Evolutionary conservation across 2,113 vertebrate genomes (phyloP), one percentile per base, ranked within the genome.

Genomic region (Uria lomvia): DNA sequence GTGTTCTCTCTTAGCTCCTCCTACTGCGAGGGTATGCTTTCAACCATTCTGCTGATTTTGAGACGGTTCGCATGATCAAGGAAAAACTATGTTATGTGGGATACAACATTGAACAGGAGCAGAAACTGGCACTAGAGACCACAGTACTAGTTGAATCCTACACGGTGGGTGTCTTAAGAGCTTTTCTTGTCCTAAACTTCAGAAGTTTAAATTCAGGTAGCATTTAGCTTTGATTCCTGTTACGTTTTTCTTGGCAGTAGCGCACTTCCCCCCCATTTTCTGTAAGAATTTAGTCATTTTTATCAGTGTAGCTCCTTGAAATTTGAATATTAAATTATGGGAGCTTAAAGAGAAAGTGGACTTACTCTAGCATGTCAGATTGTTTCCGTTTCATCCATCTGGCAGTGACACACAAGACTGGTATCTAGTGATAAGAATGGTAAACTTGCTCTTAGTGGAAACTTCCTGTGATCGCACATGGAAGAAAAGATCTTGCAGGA

Each of bases 61-160:
- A 99, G 98, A 99, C 99, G 0, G 99, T 99, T 92, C 99, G 99
- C 47, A 99, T 99, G 99, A 99, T 99, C 98, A 99, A 99, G 98
- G 99, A 99, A 88, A 99, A 99, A 94, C 97, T 99, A 32, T 99
- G 99, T 97, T 99, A 99, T 2, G 99, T 99, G 83, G 99, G 99
- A 20, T 99, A 99, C 96, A 99, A 99, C 98, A 99, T 99, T n/a
- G 99, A 99, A 62, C 99, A 99, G 97, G 99, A 99, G 96, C 99
- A 99, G 98, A 99, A 99, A 94, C 98, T 99, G 97, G 99, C 99
- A 5, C 97, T 99, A 96, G 99, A 99, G 98, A 99, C 99, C 87
- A 99, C 99, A 20, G 99, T 99, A 86, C 98, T 99, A 93, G 99
- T 99, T 90, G 99, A 99, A 75, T 99, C 99, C 49, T 99, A 99